Evolutionary conservation across 2,888 invertebrate genomes (phyloP), one percentile per base, ranked within the genome.

Genomic region (Polietes domitor): DNA sequence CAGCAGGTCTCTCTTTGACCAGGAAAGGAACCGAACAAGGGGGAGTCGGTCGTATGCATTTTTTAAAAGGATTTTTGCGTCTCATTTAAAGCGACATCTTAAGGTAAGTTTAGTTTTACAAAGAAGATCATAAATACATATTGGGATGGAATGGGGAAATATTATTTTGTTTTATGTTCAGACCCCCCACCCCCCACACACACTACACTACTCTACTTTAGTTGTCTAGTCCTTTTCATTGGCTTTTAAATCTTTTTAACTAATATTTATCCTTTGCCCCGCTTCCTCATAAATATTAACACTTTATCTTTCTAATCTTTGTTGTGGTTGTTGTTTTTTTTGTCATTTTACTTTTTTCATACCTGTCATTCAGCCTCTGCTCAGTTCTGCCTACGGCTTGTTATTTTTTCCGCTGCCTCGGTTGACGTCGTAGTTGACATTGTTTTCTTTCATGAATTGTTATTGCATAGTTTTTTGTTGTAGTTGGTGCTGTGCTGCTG

Each of bases 361-460:
- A 73, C 73, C 72, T 73, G 55, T 50, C 65, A 41, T 58, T 76
- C 41, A 70, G 12, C 53, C 32, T 50, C 37, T 26, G 55, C 4
- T 15, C 26, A 9, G 47, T 47, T 24, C 47, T 75, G 26, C 28
- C 55, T 21, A 24, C 21, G 24, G 61, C 58, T 2, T 53, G n/a
- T 47, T 28, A n/a, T 17, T 70, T 58, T 55, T 1, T 63, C 37
- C 55, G 53, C 77, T 63, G 72, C 73, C 73, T 21, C 83, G 9
- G 80, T 55, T 53, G 53, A 61, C 83, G 80, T 83, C 87, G 82
- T 85, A 86, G 87, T 88, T 89, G 89, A 88, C 88, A 89, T 89
- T 88, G 89, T 88, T 89, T 87, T 88, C 87, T 87, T 87, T 85
- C 84, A 85, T 85, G 75, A 76, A 58, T 83, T 82, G 79, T 83